A percentile compares a stretch with the other conserved stretches of the same genome.
These are phyloP conservation scores for Caenorhabditis afra DNA, from an alignment of 2,888 invertebrate genomes.

Conservation along the genomic window DNA sequence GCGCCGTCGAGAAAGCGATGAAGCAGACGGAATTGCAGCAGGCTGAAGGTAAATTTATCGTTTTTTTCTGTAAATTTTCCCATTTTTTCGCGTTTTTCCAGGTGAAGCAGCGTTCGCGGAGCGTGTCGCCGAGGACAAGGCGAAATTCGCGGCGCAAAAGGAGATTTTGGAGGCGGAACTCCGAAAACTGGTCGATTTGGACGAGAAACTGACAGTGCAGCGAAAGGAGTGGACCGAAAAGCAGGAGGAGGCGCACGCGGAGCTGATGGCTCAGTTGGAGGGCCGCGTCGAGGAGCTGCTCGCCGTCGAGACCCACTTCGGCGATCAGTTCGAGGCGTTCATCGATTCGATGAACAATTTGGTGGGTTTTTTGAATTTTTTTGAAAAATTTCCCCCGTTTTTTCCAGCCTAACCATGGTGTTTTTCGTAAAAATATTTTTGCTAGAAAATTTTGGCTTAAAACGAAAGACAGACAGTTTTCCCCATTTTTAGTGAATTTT, in stretches of 20 bases:
- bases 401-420: too few species aligned
- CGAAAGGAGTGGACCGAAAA: conserved; percentile 17
- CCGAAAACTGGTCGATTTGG: conserved; percentile 3
- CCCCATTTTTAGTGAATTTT: too few species aligned
- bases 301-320: conserved; percentile 10
- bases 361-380: conserved; percentile 2
- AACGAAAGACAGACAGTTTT: too few species aligned
- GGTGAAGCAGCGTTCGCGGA: conserved; percentile 25
- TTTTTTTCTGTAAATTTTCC: too few species aligned
- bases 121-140: conserved; percentile 38
- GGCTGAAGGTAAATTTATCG: conserved; percentile 9
- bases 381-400: not conserved
- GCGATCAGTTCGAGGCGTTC: conserved; percentile 22
- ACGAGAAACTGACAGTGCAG: conserved; percentile 27
- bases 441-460: too few species aligned
- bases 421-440: too few species aligned
- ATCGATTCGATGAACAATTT: conserved; percentile 40
- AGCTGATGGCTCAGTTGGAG: conserved; percentile 28
- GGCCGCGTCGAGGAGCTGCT: conserved; percentile 3
- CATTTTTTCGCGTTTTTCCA: conserved; percentile 22
- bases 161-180: conserved; percentile 28
- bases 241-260: conserved; percentile 14
- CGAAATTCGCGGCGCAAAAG: conserved; percentile 14
- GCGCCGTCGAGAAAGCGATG: conserved; percentile 22
- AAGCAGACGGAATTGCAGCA: conserved; percentile 26